Base-by-base conservation (phyloP, 35 echinoderm and acorn worm genomes). In the Nesometra sesokonis region DNA sequence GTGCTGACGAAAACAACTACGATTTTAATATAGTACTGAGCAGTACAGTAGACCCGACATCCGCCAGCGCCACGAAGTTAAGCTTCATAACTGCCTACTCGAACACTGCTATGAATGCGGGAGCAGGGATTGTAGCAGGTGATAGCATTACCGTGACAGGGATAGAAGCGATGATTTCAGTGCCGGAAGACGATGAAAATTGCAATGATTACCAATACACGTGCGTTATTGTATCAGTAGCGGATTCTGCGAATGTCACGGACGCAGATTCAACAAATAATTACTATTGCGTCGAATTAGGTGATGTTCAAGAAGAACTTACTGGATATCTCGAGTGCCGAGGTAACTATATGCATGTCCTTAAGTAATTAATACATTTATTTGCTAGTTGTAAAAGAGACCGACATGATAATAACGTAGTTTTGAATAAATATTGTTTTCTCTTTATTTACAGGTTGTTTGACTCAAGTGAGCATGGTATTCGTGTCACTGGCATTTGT, bases 201-300 rank as follows among this genome's bases (percentile, higher is more conserved):
- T 80, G 78, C 0, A 87, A 90, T 67, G 35, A 84, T 19, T n/a
- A n/a, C n/a, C n/a, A n/a, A n/a, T 90, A 90, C 80, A 77, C 83
- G 30, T 93, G 92, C 57, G 85, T 93, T 0, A 19, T 52, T 46
- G 80, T 93, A 0, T 86, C 92, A 15, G 83, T 87, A 76, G 92
- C 52, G 9, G 29, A 32, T 5, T 84, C 84, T 37, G 88, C 85
- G 0, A 77, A 43, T 32, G 90, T 46, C 32, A 84, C 79, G 0
- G 92, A 93, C 85, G 78, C 78, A 11, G 83, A 79, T 76, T 29
- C 84, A 3, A 87, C 79, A 33, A 93, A 93, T 32, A 93, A 93
- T 46, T 80, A 93, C 76, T 90, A 82, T 30, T 93, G 92, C 33
- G 21, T 93, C 13, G 23, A 34, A 17, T 93, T 93, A 40, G 92